Conservation (phyloP, 1,140 invertebrate species). For the Pachypeltis micranthus region DNA sequence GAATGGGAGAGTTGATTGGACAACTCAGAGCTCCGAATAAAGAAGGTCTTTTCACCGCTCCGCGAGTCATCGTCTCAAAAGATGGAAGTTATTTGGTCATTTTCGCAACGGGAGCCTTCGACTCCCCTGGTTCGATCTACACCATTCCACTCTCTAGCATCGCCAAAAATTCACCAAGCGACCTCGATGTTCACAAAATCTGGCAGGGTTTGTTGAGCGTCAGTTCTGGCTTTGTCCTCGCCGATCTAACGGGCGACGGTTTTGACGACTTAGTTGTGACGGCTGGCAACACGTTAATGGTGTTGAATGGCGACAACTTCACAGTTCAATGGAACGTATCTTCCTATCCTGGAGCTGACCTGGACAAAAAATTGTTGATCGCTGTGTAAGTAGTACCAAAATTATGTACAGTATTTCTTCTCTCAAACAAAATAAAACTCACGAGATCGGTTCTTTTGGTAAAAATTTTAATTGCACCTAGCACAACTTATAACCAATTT, state of each 20-base stretch:
- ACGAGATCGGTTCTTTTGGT: too few relatives aligned
- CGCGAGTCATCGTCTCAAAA: conserved; percentile 44
- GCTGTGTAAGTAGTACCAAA: conserved; percentile 21
- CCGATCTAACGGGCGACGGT: conserved; percentile 61
- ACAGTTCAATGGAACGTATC: conserved; percentile 20
- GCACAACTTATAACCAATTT: too few relatives aligned
- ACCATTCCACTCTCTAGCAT: conserved; percentile 44
- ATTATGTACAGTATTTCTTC: conserved; percentile 3
- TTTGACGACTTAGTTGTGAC: conserved; percentile 58
- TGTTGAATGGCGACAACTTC: conserved; percentile 32
- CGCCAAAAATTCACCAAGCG: conserved; percentile 35
- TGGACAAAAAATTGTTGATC: conserved; percentile 13
- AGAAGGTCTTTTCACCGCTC: conserved; percentile 59
- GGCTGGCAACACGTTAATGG: conserved; percentile 57
- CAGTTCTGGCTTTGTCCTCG: conserved; percentile 53
- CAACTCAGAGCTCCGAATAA: conserved; percentile 51
- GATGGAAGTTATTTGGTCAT: conserved; percentile 48
- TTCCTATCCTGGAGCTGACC: not conserved
- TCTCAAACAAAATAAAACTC: too few relatives aligned
- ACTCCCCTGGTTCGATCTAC: conserved; percentile 57
- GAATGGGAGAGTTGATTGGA: conserved; percentile 49
- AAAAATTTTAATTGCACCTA: too few relatives aligned
- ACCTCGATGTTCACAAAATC: conserved; percentile 18
- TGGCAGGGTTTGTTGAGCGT: conserved; percentile 27
- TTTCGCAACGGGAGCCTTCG: conserved; percentile 62